Conservation (phyloP, 2,797 vertebrate genomes). For the Takifugu rubripes region DNA sequence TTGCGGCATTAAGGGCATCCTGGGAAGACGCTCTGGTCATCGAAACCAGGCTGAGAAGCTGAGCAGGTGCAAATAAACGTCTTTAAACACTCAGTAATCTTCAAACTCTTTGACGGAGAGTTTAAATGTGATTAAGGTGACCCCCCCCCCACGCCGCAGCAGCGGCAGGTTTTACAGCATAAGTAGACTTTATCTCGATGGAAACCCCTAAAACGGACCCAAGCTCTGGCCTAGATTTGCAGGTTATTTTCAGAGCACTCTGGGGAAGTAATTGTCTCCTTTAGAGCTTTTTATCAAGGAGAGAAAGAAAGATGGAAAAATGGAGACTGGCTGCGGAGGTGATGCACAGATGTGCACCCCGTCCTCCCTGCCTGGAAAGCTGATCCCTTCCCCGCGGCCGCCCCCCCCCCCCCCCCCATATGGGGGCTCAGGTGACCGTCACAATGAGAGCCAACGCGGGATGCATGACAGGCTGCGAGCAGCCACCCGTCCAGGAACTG, state of each 20-base stretch:
- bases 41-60: conserved; percentile 8
- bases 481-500: conserved; percentile 16
- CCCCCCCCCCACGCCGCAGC: conserved; percentile 11
- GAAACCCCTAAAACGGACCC: conserved; percentile 61
- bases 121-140: conserved; percentile 1
- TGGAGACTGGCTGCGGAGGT: background rate
- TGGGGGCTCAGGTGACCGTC: conserved; percentile 52
- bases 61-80: conserved; percentile 11
- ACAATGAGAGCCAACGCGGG: conserved; percentile 45
- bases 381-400: conserved; percentile 37
- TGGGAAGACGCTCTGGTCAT: background rate
- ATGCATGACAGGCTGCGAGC: conserved; percentile 26
- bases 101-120: background rate
- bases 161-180: conserved; percentile 41
- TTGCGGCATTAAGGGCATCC: conserved; percentile 2
- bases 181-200: conserved; percentile 42
- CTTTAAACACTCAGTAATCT: background rate
- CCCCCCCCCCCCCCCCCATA: background rate
- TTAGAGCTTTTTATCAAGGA: conserved; percentile 59
- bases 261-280: conserved; percentile 68
- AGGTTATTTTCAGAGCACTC: conserved; percentile 73
- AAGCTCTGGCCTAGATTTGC: conserved; percentile 67
- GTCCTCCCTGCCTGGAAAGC: conserved; percentile 29
- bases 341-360: no score
- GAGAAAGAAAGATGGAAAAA: conserved; percentile 29